Conservation (phyloP, 2,797 vertebrate species). For the Danio kyathit region DNA sequence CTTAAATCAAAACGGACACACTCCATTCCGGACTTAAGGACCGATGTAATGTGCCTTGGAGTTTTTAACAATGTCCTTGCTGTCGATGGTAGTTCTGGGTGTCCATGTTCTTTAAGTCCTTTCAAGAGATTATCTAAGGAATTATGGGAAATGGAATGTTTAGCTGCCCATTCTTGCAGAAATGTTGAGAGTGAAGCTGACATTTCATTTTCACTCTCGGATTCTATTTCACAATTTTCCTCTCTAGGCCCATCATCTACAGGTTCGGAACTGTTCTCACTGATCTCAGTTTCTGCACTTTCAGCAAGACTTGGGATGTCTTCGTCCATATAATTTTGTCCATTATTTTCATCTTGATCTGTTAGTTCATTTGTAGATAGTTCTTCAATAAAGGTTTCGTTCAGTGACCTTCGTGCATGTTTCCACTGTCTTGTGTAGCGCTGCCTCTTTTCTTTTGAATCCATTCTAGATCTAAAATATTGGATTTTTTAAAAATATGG, state of each 20-base stretch:
- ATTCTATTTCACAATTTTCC: not conserved
- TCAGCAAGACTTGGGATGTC: not conserved
- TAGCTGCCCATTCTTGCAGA: not conserved
- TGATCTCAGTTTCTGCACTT: not conserved
- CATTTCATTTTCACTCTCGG: not conserved
- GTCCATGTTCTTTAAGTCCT: not conserved
- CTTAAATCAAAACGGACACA: constrained; percentile 7
- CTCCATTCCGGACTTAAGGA: not conserved
- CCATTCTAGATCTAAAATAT: constrained; percentile 2
- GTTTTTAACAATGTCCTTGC: not conserved
- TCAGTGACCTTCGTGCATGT: not conserved
- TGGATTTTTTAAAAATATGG: not conserved
- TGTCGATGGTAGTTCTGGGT: constrained; percentile 2
- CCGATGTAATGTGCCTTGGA: not conserved
- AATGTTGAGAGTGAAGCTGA: not conserved
- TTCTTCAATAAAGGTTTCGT: not conserved
- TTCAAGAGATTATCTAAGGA: not conserved
- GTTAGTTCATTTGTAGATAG: not conserved
- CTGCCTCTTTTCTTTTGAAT: not conserved
- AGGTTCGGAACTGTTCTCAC: not conserved
- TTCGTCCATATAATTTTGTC: not conserved
- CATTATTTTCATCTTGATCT: not conserved
- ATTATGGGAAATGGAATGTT: not conserved
- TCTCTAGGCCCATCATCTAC: not conserved
- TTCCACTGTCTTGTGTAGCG: constrained; percentile 18